Base-by-base conservation (phyloP, 2,113 vertebrate genomes). In the Halcyon malimbica region DNA sequence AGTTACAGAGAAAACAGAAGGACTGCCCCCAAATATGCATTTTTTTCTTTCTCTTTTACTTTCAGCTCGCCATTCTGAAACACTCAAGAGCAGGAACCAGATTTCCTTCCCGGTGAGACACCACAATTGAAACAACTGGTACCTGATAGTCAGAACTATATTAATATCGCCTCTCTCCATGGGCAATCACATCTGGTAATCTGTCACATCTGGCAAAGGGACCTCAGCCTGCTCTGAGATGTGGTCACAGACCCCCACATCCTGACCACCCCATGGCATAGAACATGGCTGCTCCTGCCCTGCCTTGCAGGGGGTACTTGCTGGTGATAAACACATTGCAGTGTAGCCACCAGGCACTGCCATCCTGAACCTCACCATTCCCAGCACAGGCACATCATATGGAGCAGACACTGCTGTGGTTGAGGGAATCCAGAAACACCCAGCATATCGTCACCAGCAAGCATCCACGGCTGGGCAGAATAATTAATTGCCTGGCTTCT, bases 351-450 rank as follows among this genome's bases (percentile, higher is more conserved):
- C 60, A 28, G 41, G 33, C 0, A 1, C 51, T 88, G 41, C 18
- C 33, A 37, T 12, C 37, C 11, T 3, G 1, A 71, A 7, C 29
- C 46, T 57, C 35, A 12, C n/a, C 26, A 19, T 26, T 20, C 9
- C 14, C 6, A n/a, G 41, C 44, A 62, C 5, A 42, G 0, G 0
- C 9, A 13, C 1, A 1, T 60, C 1, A 0, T 17, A 37, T 0
- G 1, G 19, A 71, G 46, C 16, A 87, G 57, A 11, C 0, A 0
- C 31, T 70, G 42, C 50, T 54, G 20, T 2, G 1, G 5, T n/a
- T 29, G 39, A 51, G 56, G 53, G 39, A 57, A 16, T 42, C 21
- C 64, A 57, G 74, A 48, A 33, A 10, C 67, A 57, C 10, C 4
- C 35, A 46, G 10, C 5, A 10, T 25, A 46, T 15, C 7, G 46